Evolutionary conservation across 2,888 invertebrate genomes (phyloP), one percentile per base, ranked within the genome.

Genomic region (Epistrophe grossulariae): DNA sequence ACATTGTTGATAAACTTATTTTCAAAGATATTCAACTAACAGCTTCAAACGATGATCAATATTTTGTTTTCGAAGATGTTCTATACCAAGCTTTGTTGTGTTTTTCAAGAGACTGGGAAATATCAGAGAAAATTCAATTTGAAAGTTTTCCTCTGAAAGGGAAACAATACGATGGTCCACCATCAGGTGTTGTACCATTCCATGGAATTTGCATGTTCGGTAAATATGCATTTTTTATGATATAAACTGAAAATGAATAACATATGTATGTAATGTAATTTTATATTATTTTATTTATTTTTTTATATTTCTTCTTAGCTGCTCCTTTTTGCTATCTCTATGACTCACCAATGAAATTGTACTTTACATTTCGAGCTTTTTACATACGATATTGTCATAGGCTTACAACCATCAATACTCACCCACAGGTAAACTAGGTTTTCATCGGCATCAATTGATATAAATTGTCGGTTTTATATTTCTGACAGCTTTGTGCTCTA

Each of bases 171-270:
- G 93, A 93, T 57, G 92, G 92, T 91, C 99, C 99, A 9, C 99
- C 99, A 0, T 98, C 97, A 91, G 98, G 98, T 0, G 96, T 99
- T 48, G 98, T 99, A 89, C 99, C 99, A 0, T 99, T 98, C 93
- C 98, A 99, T 92, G 99, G 99, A 1, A 98, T 99, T 92, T 97
- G 98, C 24, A 99, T 99, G 99, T 98, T 98, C 92, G 98, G 98
- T 98, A 94, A 68, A 35, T 28, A 24, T 24, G n/a, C n/a, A n/a
- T n/a, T n/a, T n/a, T n/a, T n/a, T n/a, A n/a, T n/a, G n/a, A n/a
- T n/a, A n/a, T n/a, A n/a, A n/a, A n/a, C n/a, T n/a, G n/a, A n/a
- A n/a, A n/a, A n/a, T n/a, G n/a, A n/a, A n/a, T n/a, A n/a, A 24
- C 24, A 24, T 24, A 24, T 24, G 24, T 24, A 24, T 24, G 24